phyloP scores from a whole-genome alignment of 2,797 vertebrate species.

The Mionectes olivaceus region DNA sequence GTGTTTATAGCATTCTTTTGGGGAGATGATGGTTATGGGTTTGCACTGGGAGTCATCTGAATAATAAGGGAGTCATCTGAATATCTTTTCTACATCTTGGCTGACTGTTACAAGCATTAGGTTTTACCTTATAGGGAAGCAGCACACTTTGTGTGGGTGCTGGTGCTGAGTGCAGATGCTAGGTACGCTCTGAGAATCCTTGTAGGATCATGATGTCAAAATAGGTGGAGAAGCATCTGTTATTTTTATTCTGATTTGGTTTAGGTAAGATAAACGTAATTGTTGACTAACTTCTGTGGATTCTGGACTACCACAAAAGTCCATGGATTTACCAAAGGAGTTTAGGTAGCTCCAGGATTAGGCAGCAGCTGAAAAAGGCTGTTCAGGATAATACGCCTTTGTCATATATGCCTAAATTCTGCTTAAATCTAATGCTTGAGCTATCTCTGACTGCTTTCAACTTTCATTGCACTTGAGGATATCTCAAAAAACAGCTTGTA shows the following conservation, averaged over 20 bases:
- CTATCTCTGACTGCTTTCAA: background rate
- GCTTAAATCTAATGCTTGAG: background rate
- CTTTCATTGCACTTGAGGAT: background rate
- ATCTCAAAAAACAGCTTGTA: background rate
- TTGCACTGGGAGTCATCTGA: background rate
- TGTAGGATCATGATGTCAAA: background rate
- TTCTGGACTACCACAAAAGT: background rate
- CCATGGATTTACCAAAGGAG: background rate
- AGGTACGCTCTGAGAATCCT: background rate
- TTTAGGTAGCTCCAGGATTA: background rate
- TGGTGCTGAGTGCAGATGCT: background rate
- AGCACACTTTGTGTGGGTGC: background rate
- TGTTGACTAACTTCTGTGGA: background rate
- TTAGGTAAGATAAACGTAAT: background rate
- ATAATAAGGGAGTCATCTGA: background rate
- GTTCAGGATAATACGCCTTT: background rate
- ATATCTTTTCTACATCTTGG: background rate
- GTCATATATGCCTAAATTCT: background rate
- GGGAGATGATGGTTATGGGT: background rate
- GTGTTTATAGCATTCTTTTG: background rate
- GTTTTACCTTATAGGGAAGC: background rate
- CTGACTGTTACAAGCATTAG: background rate
- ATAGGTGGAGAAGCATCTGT: background rate
- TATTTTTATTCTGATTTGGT: background rate
- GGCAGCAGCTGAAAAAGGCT: background rate